phyloP scores from a whole-genome alignment of 2,113 vertebrate genomes.

The Puffinus mauretanicus region DNA sequence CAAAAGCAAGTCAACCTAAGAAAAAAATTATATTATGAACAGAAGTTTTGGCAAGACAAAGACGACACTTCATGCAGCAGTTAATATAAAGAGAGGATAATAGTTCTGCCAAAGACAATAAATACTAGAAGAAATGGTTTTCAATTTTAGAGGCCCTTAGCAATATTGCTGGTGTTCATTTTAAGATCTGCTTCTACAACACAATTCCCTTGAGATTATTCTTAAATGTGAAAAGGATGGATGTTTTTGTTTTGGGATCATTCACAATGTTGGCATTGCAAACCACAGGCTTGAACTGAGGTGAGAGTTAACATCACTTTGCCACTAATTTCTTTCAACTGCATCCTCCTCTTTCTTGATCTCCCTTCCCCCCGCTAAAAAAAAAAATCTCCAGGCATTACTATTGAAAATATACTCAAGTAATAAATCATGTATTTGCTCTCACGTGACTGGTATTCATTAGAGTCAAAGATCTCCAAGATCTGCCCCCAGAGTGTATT shows the following conservation, averaged over 20 bases:
- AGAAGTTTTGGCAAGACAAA: slow-evolving; percentile 57
- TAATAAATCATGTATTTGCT: slow-evolving; percentile 66
- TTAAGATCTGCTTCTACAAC: slow-evolving; percentile 26
- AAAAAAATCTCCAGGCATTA: neutral
- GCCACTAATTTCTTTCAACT: slow-evolving; percentile 20
- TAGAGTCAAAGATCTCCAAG: slow-evolving; percentile 51
- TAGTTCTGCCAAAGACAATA: slow-evolving; percentile 56
- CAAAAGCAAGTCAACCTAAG: neutral
- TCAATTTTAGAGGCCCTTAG: slow-evolving; percentile 32
- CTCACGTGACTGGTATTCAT: slow-evolving; percentile 57
- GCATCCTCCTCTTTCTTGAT: neutral
- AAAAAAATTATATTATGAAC: slow-evolving; percentile 36
- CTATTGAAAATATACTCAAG: slow-evolving; percentile 40
- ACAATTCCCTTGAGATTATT: slow-evolving; percentile 7
- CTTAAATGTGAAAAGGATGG: slow-evolving; percentile 32
- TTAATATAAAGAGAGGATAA: slow-evolving; percentile 52
- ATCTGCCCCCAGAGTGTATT: slow-evolving; percentile 61
- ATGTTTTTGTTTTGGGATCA: slow-evolving; percentile 39
- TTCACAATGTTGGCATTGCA: neutral
- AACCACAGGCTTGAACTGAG: slow-evolving; percentile 8
- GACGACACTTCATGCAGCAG: slow-evolving; percentile 35
- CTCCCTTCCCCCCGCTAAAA: neutral
- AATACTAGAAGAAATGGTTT: slow-evolving; percentile 55
- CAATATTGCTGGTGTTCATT: slow-evolving; percentile 35
- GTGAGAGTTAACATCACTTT: slow-evolving; percentile 26